Percentiles rank a stretch among this genome's conserved stretches.
Conservation (phyloP, 2,888 invertebrate species). For the Epistrophe grossulariae region DNA sequence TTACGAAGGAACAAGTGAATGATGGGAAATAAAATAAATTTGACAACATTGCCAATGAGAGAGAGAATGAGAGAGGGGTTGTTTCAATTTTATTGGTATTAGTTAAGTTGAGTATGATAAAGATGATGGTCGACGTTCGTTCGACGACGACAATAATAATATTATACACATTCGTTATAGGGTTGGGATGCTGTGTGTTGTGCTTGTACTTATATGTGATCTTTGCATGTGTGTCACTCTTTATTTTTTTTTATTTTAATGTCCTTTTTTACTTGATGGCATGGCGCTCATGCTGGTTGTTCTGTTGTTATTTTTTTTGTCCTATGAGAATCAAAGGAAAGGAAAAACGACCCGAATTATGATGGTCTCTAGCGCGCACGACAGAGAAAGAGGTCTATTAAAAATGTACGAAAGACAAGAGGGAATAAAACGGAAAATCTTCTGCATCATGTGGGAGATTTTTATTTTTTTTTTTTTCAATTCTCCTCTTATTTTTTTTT, state of each 20-base stretch:
- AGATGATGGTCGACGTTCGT: neutral
- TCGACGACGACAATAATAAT: neutral
- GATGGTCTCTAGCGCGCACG: conserved; percentile 30
- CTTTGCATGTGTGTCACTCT: conserved; percentile 14
- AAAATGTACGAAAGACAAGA: conserved; percentile 47
- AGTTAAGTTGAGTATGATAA: conserved; percentile 20
- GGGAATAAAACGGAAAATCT: conserved; percentile 36
- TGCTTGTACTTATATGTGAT: neutral
- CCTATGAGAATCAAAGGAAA: conserved; percentile 52
- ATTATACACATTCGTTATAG: neutral
- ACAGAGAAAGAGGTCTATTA: conserved; percentile 47
- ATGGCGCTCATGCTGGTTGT: conserved; percentile 47
- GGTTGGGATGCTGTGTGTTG: conserved; percentile 18
- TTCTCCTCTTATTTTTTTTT: neutral
- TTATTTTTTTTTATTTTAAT: conserved; percentile 15
- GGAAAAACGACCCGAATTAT: conserved; percentile 15
- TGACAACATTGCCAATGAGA: conserved; percentile 66
- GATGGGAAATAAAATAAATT: conserved; percentile 61
- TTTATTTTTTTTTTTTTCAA: conserved; percentile 9
- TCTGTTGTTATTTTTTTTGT: conserved; percentile 43
- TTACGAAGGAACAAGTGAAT: conserved; percentile 65
- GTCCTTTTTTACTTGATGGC: conserved; percentile 60
- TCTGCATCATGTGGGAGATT: conserved; percentile 69
- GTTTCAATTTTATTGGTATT: conserved; percentile 23
- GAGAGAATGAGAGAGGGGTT: neutral